Conservation (phyloP, 2,113 vertebrate genomes). For the Labeo catla region DNA sequence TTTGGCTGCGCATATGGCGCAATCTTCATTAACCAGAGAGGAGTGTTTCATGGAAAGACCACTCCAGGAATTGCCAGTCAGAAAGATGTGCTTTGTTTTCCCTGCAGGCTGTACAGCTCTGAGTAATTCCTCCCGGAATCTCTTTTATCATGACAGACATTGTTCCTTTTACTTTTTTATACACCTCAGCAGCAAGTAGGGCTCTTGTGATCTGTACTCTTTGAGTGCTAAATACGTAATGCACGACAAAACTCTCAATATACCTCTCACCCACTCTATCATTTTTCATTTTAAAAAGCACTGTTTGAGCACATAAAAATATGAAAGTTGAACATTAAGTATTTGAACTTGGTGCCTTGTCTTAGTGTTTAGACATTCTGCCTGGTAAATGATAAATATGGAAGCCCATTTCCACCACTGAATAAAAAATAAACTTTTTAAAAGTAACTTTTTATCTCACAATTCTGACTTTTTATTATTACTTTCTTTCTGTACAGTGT, state of each 20-base stretch:
- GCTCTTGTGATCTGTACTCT: not conserved
- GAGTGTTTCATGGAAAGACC: slow-evolving; percentile 8
- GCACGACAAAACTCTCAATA: not conserved
- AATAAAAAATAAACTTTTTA: too few relatives aligned
- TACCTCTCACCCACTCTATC: not conserved
- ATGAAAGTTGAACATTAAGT: not conserved
- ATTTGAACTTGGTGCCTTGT: not conserved
- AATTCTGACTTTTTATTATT: too few relatives aligned
- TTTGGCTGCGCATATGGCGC: not conserved
- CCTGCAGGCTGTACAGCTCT: not conserved
- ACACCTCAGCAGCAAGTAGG: not conserved
- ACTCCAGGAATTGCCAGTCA: slow-evolving; percentile 5
- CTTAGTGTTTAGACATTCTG: not conserved
- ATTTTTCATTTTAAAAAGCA: not conserved
- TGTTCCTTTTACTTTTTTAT: slow-evolving; percentile 11
- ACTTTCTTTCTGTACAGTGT: too few relatives aligned
- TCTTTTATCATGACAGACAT: not conserved
- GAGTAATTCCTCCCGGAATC: not conserved
- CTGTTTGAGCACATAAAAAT: not conserved
- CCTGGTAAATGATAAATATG: not conserved
- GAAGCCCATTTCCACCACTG: too few relatives aligned
- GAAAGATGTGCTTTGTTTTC: slow-evolving; percentile 4
- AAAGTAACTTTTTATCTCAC: too few relatives aligned
- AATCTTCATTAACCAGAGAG: slow-evolving; percentile 11
- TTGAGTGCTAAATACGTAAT: not conserved